Base-by-base conservation (phyloP, 1,140 invertebrate genomes). In the Drosophila novamexicana region DNA sequence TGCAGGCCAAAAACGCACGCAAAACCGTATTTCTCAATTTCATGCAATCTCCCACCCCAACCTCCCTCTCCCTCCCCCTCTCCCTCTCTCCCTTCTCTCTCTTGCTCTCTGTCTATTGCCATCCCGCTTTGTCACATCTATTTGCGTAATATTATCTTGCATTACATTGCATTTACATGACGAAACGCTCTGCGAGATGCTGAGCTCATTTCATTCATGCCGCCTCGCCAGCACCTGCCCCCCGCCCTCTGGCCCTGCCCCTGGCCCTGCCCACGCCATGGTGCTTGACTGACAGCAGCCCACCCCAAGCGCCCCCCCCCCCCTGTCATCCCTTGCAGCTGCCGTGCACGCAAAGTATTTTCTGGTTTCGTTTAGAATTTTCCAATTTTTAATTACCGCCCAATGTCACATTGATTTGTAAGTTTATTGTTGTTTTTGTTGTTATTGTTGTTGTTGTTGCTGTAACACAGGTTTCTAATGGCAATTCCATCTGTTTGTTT, bases 201-300 rank as follows among this genome's bases (percentile, higher is more conserved):
- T 82, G 65, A 70, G 71, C 66, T 76, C 73, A 76, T 83, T 83
- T 83, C 81, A 83, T 83, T 83, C 81, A 83, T 83, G 80, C 70
- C 68, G 62, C 65, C 57, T 54, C 74, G 47, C 57, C 16, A 16
- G 37, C 68, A 29, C 22, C 2, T 22, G 22, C 61, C 58, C 44
- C 64, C 6, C 6, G 12, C 0, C 42, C 42, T 7, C n/a, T 34
- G 8, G 49, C 39, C 59, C 22, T 29, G 22, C 0, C 22, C 22
- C 22, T 29, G 4, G 22, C 22, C 22, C 22, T 29, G 22, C 22
- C 22, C 22, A 29, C 22, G 22, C 22, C 22, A 5, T 29, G 22
- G 22, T 29, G 22, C 22, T 29, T 29, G 4, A 29, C 22, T 29
- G 22, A 29, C 22, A 29, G 22, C 22, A 29, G 22, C 22, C 22